A percentile compares a stretch with the other conserved stretches of the same genome.
Evolutionary conservation across 1,140 invertebrate species (phyloP).

Genomic region (Ditylenchus dipsaci): DNA sequence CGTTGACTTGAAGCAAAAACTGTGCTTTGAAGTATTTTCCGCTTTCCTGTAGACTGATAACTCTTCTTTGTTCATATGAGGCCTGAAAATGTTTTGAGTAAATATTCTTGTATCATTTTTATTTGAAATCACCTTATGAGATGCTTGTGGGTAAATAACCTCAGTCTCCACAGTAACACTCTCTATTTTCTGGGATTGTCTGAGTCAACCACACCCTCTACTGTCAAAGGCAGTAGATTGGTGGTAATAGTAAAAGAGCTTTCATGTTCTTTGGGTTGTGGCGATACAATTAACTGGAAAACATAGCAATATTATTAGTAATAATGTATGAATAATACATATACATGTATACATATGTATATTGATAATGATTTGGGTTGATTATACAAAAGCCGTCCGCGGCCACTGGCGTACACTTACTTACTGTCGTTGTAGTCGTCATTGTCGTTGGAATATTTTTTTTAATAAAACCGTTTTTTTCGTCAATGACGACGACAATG

Average conservation of each 20-base stretch:
- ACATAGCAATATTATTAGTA: neutral
- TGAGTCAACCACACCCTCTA: slow-evolving; percentile 17
- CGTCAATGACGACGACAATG: no score
- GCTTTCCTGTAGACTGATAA: neutral
- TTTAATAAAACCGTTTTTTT: no score
- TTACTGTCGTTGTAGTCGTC: no score
- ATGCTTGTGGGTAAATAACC: neutral
- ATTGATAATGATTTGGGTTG: no score
- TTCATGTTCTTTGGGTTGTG: slow-evolving; percentile 22
- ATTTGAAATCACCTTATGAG: neutral
- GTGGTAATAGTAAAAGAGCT: slow-evolving; percentile 6
- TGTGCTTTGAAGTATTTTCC: slow-evolving; percentile 18
- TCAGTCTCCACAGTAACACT: slow-evolving; percentile 11
- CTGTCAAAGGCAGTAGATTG: slow-evolving; percentile 9
- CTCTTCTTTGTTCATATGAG: neutral
- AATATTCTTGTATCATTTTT: neutral
- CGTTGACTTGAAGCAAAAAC: slow-evolving; percentile 20
- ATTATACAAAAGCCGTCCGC: no score
- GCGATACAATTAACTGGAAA: slow-evolving; percentile 17
- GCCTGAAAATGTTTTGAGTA: neutral
- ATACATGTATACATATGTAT: no score
- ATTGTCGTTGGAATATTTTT: no score
- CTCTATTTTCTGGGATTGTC: slow-evolving; percentile 20
- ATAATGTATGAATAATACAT: no score
- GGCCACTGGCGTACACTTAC: no score